Conservation (phyloP, 2,888 invertebrate genomes). For the Acrobasis suavella region DNA sequence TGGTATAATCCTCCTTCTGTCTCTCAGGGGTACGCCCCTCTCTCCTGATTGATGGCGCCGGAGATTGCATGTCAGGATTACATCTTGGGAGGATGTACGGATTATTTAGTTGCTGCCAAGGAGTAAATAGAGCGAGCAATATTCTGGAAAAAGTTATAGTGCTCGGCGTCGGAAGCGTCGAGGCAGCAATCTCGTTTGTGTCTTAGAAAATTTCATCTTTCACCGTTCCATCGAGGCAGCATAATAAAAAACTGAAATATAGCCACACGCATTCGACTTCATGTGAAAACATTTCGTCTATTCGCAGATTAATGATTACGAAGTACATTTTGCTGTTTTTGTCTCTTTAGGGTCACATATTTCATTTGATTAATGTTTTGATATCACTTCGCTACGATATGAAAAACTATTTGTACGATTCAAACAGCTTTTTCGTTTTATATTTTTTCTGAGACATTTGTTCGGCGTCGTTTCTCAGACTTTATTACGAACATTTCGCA, state of each 20-base stretch:
- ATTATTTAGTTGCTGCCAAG: slow-evolving; percentile 70
- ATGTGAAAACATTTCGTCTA: slow-evolving; percentile 3
- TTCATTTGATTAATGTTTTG: background rate
- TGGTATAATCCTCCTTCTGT: slow-evolving; percentile 21
- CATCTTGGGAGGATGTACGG: slow-evolving; percentile 75
- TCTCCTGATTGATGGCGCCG: slow-evolving; percentile 71
- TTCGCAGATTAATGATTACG: background rate
- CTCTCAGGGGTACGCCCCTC: slow-evolving; percentile 9
- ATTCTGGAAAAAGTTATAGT: slow-evolving; percentile 52
- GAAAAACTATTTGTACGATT: slow-evolving; percentile 1
- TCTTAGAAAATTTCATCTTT: slow-evolving; percentile 39
- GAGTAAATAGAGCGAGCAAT: slow-evolving; percentile 62
- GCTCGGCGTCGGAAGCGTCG: slow-evolving; percentile 34
- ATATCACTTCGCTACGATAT: background rate
- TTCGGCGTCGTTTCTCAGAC: slow-evolving; percentile 19
- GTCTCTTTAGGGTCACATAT: background rate
- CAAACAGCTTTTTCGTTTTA: slow-evolving; percentile 3
- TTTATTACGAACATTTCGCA: slow-evolving; percentile 29
- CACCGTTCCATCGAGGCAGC: slow-evolving; percentile 24
- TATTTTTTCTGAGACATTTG: slow-evolving; percentile 18
- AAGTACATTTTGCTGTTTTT: background rate
- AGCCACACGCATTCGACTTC: slow-evolving; percentile 11
- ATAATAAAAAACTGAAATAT: slow-evolving; percentile 24
- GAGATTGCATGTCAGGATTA: slow-evolving; percentile 80
- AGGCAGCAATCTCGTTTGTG: slow-evolving; percentile 42